Percentiles rank a stretch among this genome's conserved stretches.
Conservation (phyloP, 2,113 vertebrate species). For the Peromyscus polionotus region DNA sequence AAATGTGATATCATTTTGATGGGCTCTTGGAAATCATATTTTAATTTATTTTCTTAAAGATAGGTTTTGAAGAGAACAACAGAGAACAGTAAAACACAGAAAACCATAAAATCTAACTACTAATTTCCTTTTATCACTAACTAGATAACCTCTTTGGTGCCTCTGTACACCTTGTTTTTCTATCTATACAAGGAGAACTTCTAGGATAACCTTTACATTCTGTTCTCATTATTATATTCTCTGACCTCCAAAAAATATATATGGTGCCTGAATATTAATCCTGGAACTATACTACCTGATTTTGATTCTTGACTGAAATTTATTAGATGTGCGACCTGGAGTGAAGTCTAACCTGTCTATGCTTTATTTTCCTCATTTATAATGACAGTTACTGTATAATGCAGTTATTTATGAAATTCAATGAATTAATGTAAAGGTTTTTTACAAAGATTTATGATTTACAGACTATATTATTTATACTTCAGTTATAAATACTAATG, state of each 20-base stretch:
- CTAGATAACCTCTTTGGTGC: neutral
- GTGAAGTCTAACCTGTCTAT: neutral
- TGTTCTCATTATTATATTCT: neutral
- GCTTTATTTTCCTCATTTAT: neutral
- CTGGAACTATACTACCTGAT: neutral
- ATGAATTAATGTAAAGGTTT: neutral
- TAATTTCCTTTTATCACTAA: slow-evolving; percentile 16
- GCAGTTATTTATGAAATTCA: slow-evolving; percentile 11
- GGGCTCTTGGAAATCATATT: neutral
- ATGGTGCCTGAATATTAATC: neutral
- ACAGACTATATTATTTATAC: neutral
- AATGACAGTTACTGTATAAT: neutral
- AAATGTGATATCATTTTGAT: slow-evolving; percentile 21
- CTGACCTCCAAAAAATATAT: neutral
- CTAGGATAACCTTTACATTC: neutral
- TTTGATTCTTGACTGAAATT: neutral
- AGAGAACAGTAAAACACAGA: neutral
- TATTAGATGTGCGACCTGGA: neutral
- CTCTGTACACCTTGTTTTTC: neutral
- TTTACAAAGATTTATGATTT: neutral
- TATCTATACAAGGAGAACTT: slow-evolving; percentile 12
- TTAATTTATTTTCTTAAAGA: slow-evolving; percentile 1
- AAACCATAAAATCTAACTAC: neutral
- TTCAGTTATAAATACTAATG: neutral
- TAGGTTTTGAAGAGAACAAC: neutral